Base-by-base conservation (phyloP, 2,888 invertebrate genomes). In the Atrina japonica region DNA sequence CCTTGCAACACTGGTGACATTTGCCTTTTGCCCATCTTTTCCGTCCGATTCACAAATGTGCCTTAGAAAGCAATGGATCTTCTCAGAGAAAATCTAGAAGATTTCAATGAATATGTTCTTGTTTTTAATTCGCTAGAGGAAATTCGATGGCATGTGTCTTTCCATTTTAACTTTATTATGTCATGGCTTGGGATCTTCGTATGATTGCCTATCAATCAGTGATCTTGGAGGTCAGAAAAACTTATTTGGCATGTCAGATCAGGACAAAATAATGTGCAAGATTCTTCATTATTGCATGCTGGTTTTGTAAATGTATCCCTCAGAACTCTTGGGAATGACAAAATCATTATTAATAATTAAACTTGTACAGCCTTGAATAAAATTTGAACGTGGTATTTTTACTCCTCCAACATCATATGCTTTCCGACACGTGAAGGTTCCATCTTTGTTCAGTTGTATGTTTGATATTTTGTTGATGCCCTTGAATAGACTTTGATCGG, bases 141-240 rank as follows among this genome's bases (percentile, higher is more conserved):
- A n/a, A n/a, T n/a, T n/a, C n/a, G n/a, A n/a, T n/a, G n/a, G 49
- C 49, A 49, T 14, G 49, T n/a, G 18, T 49, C 49, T 49, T 49
- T 49, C 49, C 49, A 49, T 14, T 21, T 14, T 14, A 49, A 21
- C 18, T 49, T 49, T 14, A 49, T 49, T 6, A 7, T 14, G 18
- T 49, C 49, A 49, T 14, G 18, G 14, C n/a, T 49, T n/a, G n/a
- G 14, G 18, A 7, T 49, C 7, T 6, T n/a, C 11, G 9, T n/a
- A 21, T 49, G 49, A 6, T n/a, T 49, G 9, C 11, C 49, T 7
- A 49, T 7, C 9, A 49, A n/a, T n/a, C 49, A 49, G 18, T 49
- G 49, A n/a, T 49, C 18, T n/a, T 49, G 49, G n/a, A 49, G 14
- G 7, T 49, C 6, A 14, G 18, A 7, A n/a, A n/a, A 49, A 21